These are phyloP conservation scores for Pseudonaja textilis DNA, from an alignment of 2,113 vertebrate genomes.

Conservation along the genomic window DNA sequence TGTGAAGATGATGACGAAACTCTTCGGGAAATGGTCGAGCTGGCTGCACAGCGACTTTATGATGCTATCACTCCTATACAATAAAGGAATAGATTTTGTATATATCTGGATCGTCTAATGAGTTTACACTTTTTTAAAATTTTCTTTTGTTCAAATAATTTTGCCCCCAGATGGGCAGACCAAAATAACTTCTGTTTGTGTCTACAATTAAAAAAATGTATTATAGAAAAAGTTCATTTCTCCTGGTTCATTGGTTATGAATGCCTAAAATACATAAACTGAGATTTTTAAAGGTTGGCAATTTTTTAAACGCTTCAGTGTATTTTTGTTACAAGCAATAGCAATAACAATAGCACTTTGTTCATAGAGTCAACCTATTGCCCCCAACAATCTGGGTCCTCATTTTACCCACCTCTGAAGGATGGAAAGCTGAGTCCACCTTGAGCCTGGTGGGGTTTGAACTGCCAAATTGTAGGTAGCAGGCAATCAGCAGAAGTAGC, in stretches of 20 bases:
- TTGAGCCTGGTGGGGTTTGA: too few species aligned
- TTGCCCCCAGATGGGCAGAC: background rate
- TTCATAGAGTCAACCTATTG: too few species aligned
- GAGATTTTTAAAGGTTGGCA: background rate
- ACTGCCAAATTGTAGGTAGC: too few species aligned
- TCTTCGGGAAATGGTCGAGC: conserved; percentile 87
- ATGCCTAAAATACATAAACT: background rate
- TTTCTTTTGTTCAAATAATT: background rate
- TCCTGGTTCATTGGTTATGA: background rate
- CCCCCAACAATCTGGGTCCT: too few species aligned
- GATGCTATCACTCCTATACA: conserved; percentile 83
- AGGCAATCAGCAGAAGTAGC: too few species aligned
- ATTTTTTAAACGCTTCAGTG: background rate
- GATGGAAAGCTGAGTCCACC: too few species aligned
- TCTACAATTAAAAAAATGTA: background rate
- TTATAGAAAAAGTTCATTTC: background rate
- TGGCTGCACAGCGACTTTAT: conserved; percentile 86
- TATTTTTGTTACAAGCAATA: background rate
- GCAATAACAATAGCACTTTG: too few species aligned
- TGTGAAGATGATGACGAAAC: conserved; percentile 86
- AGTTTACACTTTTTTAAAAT: background rate
- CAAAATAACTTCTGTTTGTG: background rate
- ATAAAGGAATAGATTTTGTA: conserved; percentile 59
- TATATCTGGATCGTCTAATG: background rate
- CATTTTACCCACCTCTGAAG: too few species aligned